Base-by-base conservation (phyloP, 2,888 invertebrate genomes). In the Boloria euphrosyne region DNA sequence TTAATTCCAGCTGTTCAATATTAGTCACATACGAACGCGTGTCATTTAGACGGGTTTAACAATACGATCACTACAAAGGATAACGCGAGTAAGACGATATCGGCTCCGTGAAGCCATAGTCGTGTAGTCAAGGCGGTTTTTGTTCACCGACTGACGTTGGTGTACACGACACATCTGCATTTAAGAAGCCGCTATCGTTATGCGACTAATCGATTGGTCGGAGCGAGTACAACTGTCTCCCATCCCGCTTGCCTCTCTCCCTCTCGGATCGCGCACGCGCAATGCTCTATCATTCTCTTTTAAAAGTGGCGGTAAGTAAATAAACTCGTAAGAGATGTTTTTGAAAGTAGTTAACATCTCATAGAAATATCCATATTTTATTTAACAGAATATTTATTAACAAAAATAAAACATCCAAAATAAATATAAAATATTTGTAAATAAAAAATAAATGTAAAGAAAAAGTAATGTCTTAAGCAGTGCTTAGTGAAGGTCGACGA, bases 201-300 rank as follows among this genome's bases (percentile, higher is more conserved):
- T 91, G 91, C 91, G 92, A 92, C 92, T 92, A 92, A 92, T 92
- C 92, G 92, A 92, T 92, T 91, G 91, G 92, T 90, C 84, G 88
- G 87, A 91, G 88, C 83, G 89, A 88, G 89, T 82, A 80, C 76
- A 78, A 87, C 87, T 85, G 86, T 84, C 86, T 79, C 75, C 83
- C 76, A 70, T 88, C 90, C 73, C 82, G 71, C 79, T 91, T 82
- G 69, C 68, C 67, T 74, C 76, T 80, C 82, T 89, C 89, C 70
- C 83, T 88, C 85, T 72, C 74, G 70, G 72, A 74, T 79, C 82
- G 82, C 91, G 90, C 92, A 89, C 57, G 91, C 92, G 91, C 81
- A 54, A 54, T 76, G 16, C 69, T 62, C 59, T 64, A 71, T 76
- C 76, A 75, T 82, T 85, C 82, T 83, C 83, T 86, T 89, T 89